Conservation (phyloP, 2,888 invertebrate species). For the Atethmia centrago region DNA sequence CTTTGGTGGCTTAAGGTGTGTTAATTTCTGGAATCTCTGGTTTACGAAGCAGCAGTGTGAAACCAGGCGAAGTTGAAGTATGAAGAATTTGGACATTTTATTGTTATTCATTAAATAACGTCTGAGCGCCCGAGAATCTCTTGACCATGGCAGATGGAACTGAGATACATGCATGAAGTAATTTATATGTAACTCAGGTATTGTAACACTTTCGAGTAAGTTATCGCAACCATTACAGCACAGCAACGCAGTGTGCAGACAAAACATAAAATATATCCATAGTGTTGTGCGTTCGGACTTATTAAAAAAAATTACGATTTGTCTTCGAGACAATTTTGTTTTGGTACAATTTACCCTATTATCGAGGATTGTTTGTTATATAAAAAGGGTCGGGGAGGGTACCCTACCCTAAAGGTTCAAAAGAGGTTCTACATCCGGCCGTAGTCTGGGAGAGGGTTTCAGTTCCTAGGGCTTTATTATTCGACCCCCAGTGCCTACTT, state of each 20-base stretch:
- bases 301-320: neutral
- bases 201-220: slow-evolving; percentile 49
- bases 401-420: slow-evolving; percentile 18
- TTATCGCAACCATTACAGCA: slow-evolving; percentile 46
- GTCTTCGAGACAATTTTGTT: slow-evolving; percentile 1
- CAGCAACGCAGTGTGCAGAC: neutral
- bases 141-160: slow-evolving; percentile 40
- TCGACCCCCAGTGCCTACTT: slow-evolving; percentile 15
- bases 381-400: neutral
- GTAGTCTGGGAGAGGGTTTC: slow-evolving; percentile 6
- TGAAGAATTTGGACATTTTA: neutral
- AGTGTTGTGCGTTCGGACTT: neutral
- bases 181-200: slow-evolving; percentile 50
- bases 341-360: neutral
- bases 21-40: no score
- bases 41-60: no score
- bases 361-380: neutral
- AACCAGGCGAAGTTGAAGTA: no score
- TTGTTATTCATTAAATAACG: slow-evolving; percentile 25
- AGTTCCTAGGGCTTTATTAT: slow-evolving; percentile 4
- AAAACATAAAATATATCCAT: slow-evolving; percentile 6
- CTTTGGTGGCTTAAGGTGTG: no score
- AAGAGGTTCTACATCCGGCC: slow-evolving; percentile 34
- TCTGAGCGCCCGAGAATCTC: slow-evolving; percentile 7
- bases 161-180: slow-evolving; percentile 54